Percentiles rank a stretch among this genome's conserved stretches.
Conservation (phyloP, 2,888 invertebrate species). For the Drosophila birchii region DNA sequence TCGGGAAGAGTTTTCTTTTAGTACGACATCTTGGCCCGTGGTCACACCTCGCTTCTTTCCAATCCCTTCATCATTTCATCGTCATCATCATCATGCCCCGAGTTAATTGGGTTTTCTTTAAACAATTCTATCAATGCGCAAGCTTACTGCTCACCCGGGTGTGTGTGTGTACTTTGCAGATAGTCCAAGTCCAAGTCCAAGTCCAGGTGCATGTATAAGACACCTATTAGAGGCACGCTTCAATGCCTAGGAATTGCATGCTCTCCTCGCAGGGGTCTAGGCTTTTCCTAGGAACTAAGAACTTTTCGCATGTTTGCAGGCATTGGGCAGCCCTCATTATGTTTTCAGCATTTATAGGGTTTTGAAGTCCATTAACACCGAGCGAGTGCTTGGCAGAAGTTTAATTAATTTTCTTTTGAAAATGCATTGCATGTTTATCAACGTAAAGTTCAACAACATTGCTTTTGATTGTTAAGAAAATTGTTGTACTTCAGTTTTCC, state of each 20-base stretch:
- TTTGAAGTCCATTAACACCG: slow-evolving; percentile 40
- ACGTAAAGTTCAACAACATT: slow-evolving; percentile 6
- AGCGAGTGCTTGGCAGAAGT: slow-evolving; percentile 8
- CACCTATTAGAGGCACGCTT: slow-evolving; percentile 70
- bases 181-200: slow-evolving; percentile 54
- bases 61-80: slow-evolving; percentile 21
- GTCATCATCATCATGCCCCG: slow-evolving; percentile 39
- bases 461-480: not conserved
- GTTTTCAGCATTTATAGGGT: slow-evolving; percentile 20
- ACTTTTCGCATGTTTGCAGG: slow-evolving; percentile 35
- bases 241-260: slow-evolving; percentile 62
- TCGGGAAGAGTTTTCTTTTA: slow-evolving; percentile 14
- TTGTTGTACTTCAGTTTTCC: too few species aligned
- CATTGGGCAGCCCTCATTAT: slow-evolving; percentile 24
- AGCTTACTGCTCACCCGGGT: slow-evolving; percentile 21
- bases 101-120: slow-evolving; percentile 61
- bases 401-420: slow-evolving; percentile 28
- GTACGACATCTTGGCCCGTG: slow-evolving; percentile 47
- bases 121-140: slow-evolving; percentile 72
- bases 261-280: not conserved
- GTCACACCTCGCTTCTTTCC: slow-evolving; percentile 70
- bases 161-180: slow-evolving; percentile 9
- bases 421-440: slow-evolving; percentile 2
- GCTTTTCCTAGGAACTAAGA: slow-evolving; percentile 33
- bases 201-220: slow-evolving; percentile 44